phyloP scores from a whole-genome alignment of 2,888 invertebrate genomes.

The Philaethria dido region DNA sequence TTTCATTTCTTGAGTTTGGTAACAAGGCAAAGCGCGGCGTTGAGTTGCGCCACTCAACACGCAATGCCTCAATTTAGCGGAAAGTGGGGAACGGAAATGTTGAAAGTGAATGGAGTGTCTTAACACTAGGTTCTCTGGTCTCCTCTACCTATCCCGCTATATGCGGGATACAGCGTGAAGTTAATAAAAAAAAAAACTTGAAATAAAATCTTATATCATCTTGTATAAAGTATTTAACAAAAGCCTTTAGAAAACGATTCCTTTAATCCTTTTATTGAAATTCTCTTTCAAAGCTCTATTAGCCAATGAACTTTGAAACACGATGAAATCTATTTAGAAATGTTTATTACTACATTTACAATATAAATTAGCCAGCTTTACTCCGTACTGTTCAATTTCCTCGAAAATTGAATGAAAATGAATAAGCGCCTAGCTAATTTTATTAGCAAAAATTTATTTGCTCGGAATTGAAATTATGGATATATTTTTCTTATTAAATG shows the following conservation, averaged over 20 bases:
- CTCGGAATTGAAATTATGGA: not conserved
- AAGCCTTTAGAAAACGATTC: slow-evolving; percentile 18
- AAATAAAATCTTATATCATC: slow-evolving; percentile 13
- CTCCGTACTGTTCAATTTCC: slow-evolving; percentile 20
- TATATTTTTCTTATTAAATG: not conserved
- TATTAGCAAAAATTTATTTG: slow-evolving; percentile 28
- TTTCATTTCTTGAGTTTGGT: no score
- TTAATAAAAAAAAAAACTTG: no score
- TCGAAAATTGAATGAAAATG: slow-evolving; percentile 29
- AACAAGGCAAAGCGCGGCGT: no score
- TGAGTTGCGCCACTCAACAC: no score
- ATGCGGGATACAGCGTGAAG: no score
- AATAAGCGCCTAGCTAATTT: slow-evolving; percentile 28
- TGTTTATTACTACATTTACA: slow-evolving; percentile 31
- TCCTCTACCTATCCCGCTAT: no score
- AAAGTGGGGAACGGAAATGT: no score
- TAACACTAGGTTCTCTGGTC: no score
- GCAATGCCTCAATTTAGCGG: no score
- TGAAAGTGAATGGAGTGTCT: no score
- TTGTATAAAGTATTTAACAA: slow-evolving; percentile 10
- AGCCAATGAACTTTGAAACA: slow-evolving; percentile 16
- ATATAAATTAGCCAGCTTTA: slow-evolving; percentile 25
- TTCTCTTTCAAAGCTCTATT: slow-evolving; percentile 29
- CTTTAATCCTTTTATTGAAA: slow-evolving; percentile 26
- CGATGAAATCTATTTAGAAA: slow-evolving; percentile 25